Evolutionary conservation across 2,113 vertebrate species (phyloP).

Genomic region (Rhagologus leucostigma): DNA sequence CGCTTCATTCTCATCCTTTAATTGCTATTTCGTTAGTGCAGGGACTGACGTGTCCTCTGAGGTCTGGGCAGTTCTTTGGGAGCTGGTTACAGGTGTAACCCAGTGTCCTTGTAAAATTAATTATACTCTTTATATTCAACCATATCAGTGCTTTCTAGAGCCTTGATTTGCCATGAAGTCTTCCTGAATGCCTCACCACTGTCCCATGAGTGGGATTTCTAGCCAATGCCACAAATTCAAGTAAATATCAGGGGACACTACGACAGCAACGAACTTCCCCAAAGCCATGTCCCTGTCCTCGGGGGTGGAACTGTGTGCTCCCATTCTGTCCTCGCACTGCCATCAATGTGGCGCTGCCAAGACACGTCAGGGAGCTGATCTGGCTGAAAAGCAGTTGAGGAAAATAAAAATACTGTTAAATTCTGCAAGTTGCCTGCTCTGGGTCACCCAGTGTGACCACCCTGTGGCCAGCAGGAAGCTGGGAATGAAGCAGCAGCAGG

Average conservation of each 20-base stretch:
- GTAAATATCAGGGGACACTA: neutral
- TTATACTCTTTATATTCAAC: neutral
- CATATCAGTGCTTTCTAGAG: neutral
- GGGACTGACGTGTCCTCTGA: neutral
- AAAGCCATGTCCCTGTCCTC: neutral
- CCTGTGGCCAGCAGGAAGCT: neutral
- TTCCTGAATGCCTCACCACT: neutral
- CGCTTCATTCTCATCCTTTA: neutral
- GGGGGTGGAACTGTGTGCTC: neutral
- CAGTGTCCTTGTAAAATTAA: neutral
- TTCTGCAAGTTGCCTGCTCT: neutral
- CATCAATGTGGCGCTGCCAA: neutral
- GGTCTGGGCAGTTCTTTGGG: neutral
- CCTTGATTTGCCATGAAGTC: neutral
- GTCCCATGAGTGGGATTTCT: neutral
- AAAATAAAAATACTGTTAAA: accelerated
- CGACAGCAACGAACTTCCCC: neutral
- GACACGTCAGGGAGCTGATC: neutral
- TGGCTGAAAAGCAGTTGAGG: neutral
- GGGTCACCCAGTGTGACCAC: neutral
- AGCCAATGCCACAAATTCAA: too few relatives aligned
- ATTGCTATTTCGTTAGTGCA: accelerated
- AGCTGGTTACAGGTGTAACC: neutral
- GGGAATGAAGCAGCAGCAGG: neutral
- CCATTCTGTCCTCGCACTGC: neutral